A percentile compares a stretch with the other conserved stretches of the same genome.
phyloP scores from a whole-genome alignment of 2,797 vertebrate species.

The Gobionotothen gibberifrons region DNA sequence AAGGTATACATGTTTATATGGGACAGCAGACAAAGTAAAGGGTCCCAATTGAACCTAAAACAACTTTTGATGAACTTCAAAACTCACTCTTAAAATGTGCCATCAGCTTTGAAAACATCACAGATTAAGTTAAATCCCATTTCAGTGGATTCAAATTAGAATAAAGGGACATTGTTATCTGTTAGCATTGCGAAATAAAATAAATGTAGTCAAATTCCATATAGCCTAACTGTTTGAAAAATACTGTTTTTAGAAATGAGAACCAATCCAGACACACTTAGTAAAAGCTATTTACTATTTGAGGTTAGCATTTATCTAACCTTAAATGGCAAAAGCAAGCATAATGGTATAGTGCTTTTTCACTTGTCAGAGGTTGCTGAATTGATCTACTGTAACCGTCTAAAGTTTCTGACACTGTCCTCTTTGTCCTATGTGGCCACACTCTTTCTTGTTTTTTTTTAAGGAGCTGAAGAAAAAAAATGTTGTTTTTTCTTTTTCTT shows the following conservation, averaged over 20 bases:
- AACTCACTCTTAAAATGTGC: conserved; percentile 1
- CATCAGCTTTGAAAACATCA: neutral
- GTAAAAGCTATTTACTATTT: neutral
- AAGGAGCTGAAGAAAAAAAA: neutral
- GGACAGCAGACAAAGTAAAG: neutral
- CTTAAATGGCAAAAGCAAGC: neutral
- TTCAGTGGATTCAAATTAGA: neutral
- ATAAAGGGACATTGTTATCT: neutral
- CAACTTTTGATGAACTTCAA: neutral
- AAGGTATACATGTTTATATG: neutral
- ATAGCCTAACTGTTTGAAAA: neutral
- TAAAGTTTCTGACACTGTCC: neutral
- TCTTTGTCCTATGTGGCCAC: conserved; percentile 4
- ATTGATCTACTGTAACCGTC: neutral
- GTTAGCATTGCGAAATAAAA: neutral
- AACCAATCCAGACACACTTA: neutral
- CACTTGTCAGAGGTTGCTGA: neutral
- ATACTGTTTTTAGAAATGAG: neutral
- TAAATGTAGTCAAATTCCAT: neutral
- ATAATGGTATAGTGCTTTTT: neutral
- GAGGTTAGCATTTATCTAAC: neutral
- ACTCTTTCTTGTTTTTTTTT: conserved; percentile 6
- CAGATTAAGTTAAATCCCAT: neutral
- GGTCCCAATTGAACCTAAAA: neutral
- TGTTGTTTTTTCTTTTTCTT: neutral